Evolutionary conservation across 2,113 vertebrate genomes (phyloP).

Genomic region (Scomber scombrus): DNA sequence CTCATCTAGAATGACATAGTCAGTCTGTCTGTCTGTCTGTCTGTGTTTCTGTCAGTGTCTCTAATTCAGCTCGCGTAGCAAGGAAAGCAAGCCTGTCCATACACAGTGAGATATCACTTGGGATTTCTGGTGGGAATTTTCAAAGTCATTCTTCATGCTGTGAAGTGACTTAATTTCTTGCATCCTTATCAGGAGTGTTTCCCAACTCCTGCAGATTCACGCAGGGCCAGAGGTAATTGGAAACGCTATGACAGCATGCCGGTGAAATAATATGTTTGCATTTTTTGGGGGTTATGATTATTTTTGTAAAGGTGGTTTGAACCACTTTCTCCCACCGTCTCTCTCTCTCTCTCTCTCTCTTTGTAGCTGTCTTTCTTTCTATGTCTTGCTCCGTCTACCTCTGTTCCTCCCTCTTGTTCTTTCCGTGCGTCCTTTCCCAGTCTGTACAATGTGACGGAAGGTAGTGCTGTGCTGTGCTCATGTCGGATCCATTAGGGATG

Average conservation of each 20-base stretch:
- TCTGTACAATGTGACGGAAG: conserved; percentile 72
- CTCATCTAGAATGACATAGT: conserved; percentile 38
- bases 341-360: background rate
- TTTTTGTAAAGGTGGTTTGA: conserved; percentile 46
- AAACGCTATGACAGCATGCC: conserved; percentile 45
- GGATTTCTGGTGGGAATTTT: conserved; percentile 66
- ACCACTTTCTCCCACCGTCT: background rate
- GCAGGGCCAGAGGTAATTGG: conserved; percentile 56
- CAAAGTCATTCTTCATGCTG: conserved; percentile 61
- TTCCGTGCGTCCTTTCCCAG: conserved; percentile 51
- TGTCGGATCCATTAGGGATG: conserved; percentile 77
- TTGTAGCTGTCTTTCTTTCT: conserved; percentile 11
- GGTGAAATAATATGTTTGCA: conserved; percentile 57
- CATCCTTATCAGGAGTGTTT: conserved; percentile 59
- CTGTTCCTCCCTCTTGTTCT: conserved; percentile 37
- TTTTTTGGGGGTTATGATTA: conserved; percentile 41
- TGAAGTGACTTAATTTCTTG: conserved; percentile 64
- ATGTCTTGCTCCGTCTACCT: conserved; percentile 39
- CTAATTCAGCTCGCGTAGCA: conserved; percentile 34
- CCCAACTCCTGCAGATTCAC: conserved; percentile 47
- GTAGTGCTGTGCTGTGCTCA: conserved; percentile 64
- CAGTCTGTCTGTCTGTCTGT: conserved; percentile 10
- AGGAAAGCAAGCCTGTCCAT: conserved; percentile 34
- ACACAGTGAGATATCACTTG: conserved; percentile 39
- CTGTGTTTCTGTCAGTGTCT: conserved; percentile 38